phyloP scores from a whole-genome alignment of 64 coral and sea anemone genomes.

The Montipora capricornis region DNA sequence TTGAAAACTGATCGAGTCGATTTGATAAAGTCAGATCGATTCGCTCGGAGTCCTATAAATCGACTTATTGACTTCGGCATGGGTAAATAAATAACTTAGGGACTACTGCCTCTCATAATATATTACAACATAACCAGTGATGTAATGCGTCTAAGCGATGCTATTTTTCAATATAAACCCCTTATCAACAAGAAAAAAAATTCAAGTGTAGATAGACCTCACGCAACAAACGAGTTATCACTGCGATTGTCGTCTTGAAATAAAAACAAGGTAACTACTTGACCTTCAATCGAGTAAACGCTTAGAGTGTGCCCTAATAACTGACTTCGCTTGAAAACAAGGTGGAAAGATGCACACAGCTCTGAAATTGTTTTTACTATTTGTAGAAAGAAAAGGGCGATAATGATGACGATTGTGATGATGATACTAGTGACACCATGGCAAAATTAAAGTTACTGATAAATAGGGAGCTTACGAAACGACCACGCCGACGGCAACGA shows the following conservation, averaged over 20 bases:
- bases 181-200: neutral
- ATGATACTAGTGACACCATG: too few species aligned
- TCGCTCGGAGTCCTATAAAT: constrained; percentile 30
- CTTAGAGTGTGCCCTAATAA: neutral
- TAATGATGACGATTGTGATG: too few species aligned
- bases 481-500: too few species aligned
- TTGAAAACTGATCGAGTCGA: neutral
- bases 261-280: neutral
- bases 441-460: too few species aligned
- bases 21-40: neutral
- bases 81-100: constrained; percentile 54
- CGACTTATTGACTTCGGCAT: constrained; percentile 4
- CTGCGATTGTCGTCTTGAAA: neutral
- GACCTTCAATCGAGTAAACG: neutral
- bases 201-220: neutral
- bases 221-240: neutral
- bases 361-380: neutral
- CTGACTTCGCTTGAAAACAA: neutral
- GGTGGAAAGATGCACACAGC: neutral
- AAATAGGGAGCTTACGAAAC: too few species aligned
- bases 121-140: constrained; percentile 11
- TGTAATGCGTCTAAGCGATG: neutral
- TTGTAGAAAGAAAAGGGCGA: neutral
- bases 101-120: constrained; percentile 28
- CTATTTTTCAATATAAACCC: neutral